A percentile compares a stretch with the other conserved stretches of the same genome.
Conservation (phyloP, 2,888 invertebrate genomes). For the Baccha elongata region DNA sequence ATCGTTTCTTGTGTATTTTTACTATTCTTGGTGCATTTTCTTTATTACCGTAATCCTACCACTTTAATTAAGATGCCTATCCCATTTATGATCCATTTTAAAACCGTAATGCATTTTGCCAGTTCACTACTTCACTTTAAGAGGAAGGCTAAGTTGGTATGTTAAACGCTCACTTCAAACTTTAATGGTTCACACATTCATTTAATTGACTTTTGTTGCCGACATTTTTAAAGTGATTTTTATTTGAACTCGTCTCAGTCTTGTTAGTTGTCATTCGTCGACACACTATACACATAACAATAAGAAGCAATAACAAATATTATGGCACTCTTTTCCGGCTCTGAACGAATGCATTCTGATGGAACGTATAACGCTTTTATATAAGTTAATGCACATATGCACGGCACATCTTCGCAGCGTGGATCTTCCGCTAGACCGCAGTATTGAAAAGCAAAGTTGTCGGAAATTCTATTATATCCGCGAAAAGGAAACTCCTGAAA, state of each 20-base stretch:
- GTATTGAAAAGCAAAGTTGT: constrained; percentile 23
- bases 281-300: neutral
- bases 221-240: constrained; percentile 45
- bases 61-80: no score
- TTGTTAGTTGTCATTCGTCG: neutral
- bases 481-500: neutral
- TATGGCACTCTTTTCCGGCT: constrained; percentile 7
- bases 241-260: constrained; percentile 23
- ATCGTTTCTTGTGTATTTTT: no score
- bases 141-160: neutral
- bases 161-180: neutral
- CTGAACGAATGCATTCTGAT: constrained; percentile 16
- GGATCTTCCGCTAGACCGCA: constrained; percentile 1
- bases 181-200: neutral
- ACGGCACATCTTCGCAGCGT: neutral
- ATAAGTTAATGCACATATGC: constrained; percentile 14
- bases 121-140: neutral
- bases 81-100: no score
- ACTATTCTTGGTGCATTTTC: no score
- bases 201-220: constrained; percentile 26
- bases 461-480: constrained; percentile 51
- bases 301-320: neutral
- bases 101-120: neutral
- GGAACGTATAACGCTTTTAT: constrained; percentile 7
- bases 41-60: no score